Evolutionary conservation across 2,797 vertebrate genomes (phyloP).

Genomic region (Alcedo atthis): DNA sequence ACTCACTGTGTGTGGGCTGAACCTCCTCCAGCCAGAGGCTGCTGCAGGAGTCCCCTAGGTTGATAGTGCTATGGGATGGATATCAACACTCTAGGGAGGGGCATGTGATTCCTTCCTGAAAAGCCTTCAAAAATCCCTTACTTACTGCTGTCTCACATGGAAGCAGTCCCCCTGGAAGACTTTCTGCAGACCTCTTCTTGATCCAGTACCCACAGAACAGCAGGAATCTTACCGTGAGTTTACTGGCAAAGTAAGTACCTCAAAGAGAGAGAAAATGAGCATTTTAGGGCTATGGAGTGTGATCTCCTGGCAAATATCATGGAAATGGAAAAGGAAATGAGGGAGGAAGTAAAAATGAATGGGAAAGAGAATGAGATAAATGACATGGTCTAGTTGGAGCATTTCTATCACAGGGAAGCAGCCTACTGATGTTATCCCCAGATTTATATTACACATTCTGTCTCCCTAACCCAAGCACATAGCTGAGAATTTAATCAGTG

Average conservation of each 20-base stretch:
- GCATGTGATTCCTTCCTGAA: neutral
- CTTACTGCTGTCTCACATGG: neutral
- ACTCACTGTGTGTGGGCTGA: neutral
- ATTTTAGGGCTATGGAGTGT: neutral
- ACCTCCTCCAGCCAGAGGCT: neutral
- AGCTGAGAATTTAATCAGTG: conserved; percentile 26
- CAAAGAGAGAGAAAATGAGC: neutral
- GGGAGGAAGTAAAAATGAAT: neutral
- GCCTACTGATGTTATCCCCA: neutral
- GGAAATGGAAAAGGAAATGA: neutral
- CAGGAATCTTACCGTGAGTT: neutral
- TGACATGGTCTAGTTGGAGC: neutral
- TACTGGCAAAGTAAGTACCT: neutral
- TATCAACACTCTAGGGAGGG: neutral
- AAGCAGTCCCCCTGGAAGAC: neutral
- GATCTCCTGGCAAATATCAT: neutral
- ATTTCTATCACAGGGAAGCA: neutral
- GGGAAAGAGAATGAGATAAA: neutral
- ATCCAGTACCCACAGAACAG: neutral
- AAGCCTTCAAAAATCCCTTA: neutral
- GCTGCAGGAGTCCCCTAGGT: neutral
- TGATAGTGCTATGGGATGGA: rapidly evolving
- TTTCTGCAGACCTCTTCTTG: neutral
- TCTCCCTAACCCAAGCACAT: neutral
- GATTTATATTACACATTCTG: neutral